Conservation (phyloP, 2,113 vertebrate genomes). For the Ptilorrhoa leucosticta region DNA sequence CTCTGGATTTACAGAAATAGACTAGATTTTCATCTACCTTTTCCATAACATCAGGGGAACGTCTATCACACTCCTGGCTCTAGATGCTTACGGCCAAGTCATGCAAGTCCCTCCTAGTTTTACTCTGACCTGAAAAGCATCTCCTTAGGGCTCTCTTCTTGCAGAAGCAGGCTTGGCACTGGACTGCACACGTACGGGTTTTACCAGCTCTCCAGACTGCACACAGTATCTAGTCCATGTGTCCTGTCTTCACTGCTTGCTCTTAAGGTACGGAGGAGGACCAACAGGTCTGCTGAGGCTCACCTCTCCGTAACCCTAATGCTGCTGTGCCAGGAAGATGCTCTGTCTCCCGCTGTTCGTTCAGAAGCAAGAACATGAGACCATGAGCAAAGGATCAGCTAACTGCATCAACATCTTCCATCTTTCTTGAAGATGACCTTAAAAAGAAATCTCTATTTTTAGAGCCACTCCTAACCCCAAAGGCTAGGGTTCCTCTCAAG, state of each 20-base stretch:
- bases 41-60: not conserved
- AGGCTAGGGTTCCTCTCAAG: not conserved
- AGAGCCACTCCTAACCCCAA: not conserved
- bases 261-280: not conserved
- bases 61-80: not conserved
- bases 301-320: not conserved
- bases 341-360: not conserved
- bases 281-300: not conserved
- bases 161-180: not conserved
- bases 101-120: not conserved
- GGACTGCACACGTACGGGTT: accelerated
- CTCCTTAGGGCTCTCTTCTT: not conserved
- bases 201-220: not conserved
- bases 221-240: accelerated
- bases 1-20: not conserved
- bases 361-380: not conserved
- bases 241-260: not conserved
- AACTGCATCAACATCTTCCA: not conserved
- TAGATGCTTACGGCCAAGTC: not conserved
- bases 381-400: not conserved
- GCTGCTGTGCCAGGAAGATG: not conserved
- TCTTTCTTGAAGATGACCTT: not conserved
- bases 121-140: not conserved
- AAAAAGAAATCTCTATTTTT: not conserved
- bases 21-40: not conserved